Base-by-base conservation (phyloP, 2,797 vertebrate species). In the Moxostoma hubbsi region DNA sequence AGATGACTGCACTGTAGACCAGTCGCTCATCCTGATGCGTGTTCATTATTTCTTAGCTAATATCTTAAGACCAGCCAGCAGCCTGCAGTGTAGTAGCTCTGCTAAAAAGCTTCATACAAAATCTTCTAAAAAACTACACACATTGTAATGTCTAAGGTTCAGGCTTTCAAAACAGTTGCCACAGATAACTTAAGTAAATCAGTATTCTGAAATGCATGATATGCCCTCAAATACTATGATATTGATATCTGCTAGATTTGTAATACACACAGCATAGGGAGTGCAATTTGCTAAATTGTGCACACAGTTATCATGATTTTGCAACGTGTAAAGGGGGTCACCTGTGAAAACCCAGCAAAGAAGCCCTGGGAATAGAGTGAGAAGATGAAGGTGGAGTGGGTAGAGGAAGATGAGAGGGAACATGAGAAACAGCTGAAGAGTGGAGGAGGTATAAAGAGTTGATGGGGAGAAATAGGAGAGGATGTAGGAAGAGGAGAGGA, bases 1-100 rank as follows among this genome's bases (percentile, higher is more conserved):
- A 85, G 86, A 88, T 70, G 82, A 75, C 77, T 73, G 73, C 67
- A 75, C 88, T 82, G 15, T 83, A 86, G 82, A 80, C 46, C 69
- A 83, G 84, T 79, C 70, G 71, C 65, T 82, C 81, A 18, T 85
- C 54, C 80, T 88, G 86, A 90, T 91, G 85, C 87, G 81, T 65
- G 85, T 83, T 81, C 73, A 83, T 90, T 87, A 84, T 87, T 87
- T 84, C 81, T 85, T 72, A 84, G 77, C 73, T 81, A 85, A 89
- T 74, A 51, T 54, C 86, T 85, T 83, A 36, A 86, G 81, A 66
- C 86, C 85, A 89, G 88, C 86, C 84, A 81, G 66, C 73, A 77
- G 80, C 85, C 81, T 62, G 15, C 83, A 68, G 76, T 81, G 83
- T 75, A 79, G 81, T 43, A 46, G 46, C 80, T 73, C 55, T 75